A percentile compares a stretch with the other conserved stretches of the same genome.
phyloP scores from a whole-genome alignment of 2,113 vertebrate species.

The Galbula dea region DNA sequence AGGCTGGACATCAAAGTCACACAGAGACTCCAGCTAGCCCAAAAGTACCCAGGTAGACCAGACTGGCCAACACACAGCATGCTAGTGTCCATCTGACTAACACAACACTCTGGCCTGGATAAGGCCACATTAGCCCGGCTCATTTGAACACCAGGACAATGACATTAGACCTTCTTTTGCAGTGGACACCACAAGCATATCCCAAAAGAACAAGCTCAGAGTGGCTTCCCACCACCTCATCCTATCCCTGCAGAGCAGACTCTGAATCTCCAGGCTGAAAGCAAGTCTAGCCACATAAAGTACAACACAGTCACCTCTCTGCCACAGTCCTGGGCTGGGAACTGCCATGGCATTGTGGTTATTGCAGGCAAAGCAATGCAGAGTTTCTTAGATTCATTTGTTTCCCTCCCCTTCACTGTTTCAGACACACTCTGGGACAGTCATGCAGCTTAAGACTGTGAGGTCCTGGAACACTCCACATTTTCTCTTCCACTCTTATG shows the following conservation, averaged over 20 bases:
- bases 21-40: neutral
- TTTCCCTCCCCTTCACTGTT: neutral
- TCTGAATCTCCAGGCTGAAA: neutral
- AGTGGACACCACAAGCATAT: fast-evolving
- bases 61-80: neutral
- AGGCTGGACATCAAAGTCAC: neutral
- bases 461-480: neutral
- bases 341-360: neutral
- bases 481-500: neutral
- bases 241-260: neutral
- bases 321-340: neutral
- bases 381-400: neutral
- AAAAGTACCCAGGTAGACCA: neutral
- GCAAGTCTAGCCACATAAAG: neutral
- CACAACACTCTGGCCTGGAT: neutral
- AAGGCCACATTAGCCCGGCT: neutral
- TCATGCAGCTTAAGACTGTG: fast-evolving
- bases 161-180: neutral
- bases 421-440: neutral
- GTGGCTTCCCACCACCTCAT: fast-evolving
- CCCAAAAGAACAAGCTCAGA: neutral
- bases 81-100: fast-evolving
- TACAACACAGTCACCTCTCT: neutral
- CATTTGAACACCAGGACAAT: neutral
- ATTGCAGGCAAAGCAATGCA: neutral